Evolutionary conservation across 1,140 invertebrate species (phyloP), one percentile per base, ranked within the genome.

Genomic region (Polyergus mexicanus): DNA sequence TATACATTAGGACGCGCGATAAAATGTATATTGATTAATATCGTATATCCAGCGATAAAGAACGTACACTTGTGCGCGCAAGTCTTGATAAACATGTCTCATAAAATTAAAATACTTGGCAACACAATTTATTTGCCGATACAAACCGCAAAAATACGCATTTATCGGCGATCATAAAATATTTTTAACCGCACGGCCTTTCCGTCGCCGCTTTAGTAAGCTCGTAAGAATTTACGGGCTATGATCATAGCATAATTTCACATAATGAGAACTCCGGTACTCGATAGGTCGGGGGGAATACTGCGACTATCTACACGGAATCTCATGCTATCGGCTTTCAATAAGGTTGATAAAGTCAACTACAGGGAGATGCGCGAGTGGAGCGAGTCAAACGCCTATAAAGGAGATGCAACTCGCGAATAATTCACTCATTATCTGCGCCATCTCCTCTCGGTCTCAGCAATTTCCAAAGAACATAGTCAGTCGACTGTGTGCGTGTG

Each of bases 271-370:
- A 86, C 87, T 89, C 76, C 44, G 91, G 91, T 93, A 94, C 92
- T 92, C 91, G 93, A 94, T 94, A 90, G 92, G 86, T 85, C 87
- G 85, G 72, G 56, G 93, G 92, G 47, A 51, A 92, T 93, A 94
- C 89, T 91, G 89, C 81, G 87, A 88, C 89, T 93, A 94, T 94
- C 94, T 93, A 90, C 91, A 91, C 88, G 91, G 91, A 90, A 94
- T 94, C 93, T 94, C 88, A 85, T 85, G 88, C 92, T 94, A 94
- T 94, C 93, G 94, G 90, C 93, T 94, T 94, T 94, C 94, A 94
- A 95, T 94, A 94, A 94, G 94, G 92, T 94, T 94, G 94, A 94
- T 94, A 95, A 94, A 94, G 93, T 94, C 93, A 93, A 93, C 90
- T 87, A 90, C 90, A 90, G 87, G 88, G 86, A 87, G 88, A 89